These are phyloP conservation scores for Coracopsis vasa DNA, from an alignment of 2,113 vertebrate genomes.

Conservation along the genomic window DNA sequence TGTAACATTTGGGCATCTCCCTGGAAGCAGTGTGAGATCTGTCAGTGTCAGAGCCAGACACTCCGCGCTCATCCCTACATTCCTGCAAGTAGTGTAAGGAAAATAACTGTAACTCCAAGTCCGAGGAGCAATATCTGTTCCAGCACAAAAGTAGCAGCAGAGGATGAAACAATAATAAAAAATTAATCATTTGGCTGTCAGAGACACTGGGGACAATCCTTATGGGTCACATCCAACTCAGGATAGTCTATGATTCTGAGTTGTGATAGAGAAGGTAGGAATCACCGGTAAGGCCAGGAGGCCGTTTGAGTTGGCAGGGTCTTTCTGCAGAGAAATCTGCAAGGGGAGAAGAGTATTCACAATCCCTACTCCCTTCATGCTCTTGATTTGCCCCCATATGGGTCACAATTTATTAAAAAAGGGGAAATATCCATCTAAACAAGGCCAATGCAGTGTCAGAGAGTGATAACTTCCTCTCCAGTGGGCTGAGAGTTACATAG, in stretches of 20 bases:
- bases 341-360: background rate
- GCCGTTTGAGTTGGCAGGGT: background rate
- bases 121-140: background rate
- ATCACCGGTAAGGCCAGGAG: rapidly evolving
- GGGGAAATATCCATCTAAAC: background rate
- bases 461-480: background rate
- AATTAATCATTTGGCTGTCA: background rate
- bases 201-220: background rate
- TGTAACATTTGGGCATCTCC: conserved; percentile 77
- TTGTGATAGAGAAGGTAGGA: background rate
- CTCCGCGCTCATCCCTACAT: background rate
- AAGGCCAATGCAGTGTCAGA: background rate
- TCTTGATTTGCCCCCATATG: background rate
- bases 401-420: background rate
- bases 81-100: background rate
- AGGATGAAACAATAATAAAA: background rate
- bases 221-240: rapidly evolving
- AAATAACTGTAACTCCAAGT: background rate
- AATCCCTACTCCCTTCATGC: rapidly evolving
- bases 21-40: conserved; percentile 70
- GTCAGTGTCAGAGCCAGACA: conserved; percentile 72
- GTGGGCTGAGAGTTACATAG: background rate
- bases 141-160: background rate
- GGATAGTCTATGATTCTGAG: background rate
- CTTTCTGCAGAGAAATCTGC: background rate